Evolutionary conservation across 2,113 vertebrate genomes (phyloP).

Genomic region (Anguilla rostrata): DNA sequence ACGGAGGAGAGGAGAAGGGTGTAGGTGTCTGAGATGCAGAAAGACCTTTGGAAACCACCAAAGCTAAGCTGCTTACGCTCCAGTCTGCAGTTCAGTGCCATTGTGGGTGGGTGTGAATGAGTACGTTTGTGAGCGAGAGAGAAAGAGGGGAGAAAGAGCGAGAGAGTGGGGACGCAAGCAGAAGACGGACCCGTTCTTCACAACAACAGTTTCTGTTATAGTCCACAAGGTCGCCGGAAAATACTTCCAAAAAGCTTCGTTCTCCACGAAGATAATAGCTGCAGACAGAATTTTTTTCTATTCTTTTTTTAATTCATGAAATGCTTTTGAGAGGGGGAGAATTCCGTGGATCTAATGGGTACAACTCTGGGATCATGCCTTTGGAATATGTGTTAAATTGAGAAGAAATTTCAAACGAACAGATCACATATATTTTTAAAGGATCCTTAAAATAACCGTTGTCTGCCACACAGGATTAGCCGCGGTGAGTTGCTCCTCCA

Average conservation of each 20-base stretch:
- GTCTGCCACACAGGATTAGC: slow-evolving; percentile 35
- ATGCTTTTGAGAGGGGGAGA: slow-evolving; percentile 49
- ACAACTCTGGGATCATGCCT: slow-evolving; percentile 48
- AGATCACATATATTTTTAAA: neutral
- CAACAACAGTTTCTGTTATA: slow-evolving; percentile 49
- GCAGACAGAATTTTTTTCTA: slow-evolving; percentile 17
- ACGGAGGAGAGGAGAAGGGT: neutral
- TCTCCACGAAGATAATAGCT: slow-evolving; percentile 21
- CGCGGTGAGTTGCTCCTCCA: slow-evolving; percentile 8
- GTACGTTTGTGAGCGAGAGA: slow-evolving; percentile 9
- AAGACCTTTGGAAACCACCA: neutral
- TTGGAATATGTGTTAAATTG: slow-evolving; percentile 45
- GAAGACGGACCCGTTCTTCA: slow-evolving; percentile 66
- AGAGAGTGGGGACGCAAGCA: slow-evolving; percentile 28
- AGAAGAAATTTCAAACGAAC: slow-evolving; percentile 29
- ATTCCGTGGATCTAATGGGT: slow-evolving; percentile 48
- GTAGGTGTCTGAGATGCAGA: neutral
- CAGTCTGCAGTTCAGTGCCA: neutral
- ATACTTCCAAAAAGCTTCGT: slow-evolving; percentile 46
- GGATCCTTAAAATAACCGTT: slow-evolving; percentile 36
- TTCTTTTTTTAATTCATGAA: slow-evolving; percentile 34
- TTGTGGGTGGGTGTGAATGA: slow-evolving; percentile 15
- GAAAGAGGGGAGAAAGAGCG: slow-evolving; percentile 35
- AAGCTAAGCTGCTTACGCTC: neutral
- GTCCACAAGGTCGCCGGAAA: slow-evolving; percentile 45